Conservation (phyloP, 2,888 invertebrate species). For the Oeneis ivallda region DNA sequence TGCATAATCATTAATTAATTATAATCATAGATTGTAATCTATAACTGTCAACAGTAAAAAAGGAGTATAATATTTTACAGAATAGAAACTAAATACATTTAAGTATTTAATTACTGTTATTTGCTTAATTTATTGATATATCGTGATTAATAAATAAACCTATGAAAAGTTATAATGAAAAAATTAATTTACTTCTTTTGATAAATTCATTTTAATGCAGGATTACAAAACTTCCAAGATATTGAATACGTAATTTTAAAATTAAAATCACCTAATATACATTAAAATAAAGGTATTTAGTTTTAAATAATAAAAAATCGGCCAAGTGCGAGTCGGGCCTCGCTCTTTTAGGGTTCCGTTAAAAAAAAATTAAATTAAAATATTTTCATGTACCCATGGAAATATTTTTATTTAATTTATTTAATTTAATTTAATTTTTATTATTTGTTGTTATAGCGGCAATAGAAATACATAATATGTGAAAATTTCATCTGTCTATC, state of each 20-base stretch:
- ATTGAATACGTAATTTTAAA: neutral
- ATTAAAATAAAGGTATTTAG: too few species aligned
- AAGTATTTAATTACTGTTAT: neutral
- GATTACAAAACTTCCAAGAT: neutral
- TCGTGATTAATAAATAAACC: neutral
- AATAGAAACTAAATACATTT: too few species aligned
- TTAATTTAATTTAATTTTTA: too few species aligned
- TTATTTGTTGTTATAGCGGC: too few species aligned
- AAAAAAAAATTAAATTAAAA: too few species aligned
- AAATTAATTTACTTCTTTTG: neutral
- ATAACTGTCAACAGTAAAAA: slow-evolving; percentile 1
- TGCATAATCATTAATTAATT: slow-evolving; percentile 7
- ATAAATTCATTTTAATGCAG: neutral
- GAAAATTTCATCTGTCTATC: too few species aligned
- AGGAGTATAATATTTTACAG: neutral
- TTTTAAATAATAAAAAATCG: too few species aligned
- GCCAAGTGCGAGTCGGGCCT: too few species aligned
- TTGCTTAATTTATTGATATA: slow-evolving; percentile 2
- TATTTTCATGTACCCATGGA: too few species aligned
- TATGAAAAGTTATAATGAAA: neutral
- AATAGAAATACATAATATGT: too few species aligned
- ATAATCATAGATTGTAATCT: neutral
- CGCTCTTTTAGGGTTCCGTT: too few species aligned
- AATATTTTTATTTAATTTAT: too few species aligned
- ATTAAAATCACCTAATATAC: neutral